These are phyloP conservation scores for Gnathonemus longibarbis DNA, from an alignment of 2,113 vertebrate genomes.

Conservation along the genomic window DNA sequence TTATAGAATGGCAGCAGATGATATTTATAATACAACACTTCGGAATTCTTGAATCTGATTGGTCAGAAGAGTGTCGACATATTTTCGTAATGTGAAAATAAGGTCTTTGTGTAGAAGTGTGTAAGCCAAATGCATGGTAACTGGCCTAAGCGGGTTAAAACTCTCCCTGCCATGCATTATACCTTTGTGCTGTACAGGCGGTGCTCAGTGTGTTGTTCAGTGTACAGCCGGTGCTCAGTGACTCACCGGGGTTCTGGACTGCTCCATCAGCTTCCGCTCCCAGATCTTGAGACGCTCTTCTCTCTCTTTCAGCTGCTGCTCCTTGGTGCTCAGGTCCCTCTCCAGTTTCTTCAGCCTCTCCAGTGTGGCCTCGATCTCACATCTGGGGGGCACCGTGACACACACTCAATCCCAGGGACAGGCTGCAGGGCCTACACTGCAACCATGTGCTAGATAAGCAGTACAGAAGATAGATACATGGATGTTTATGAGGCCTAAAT, in stretches of 20 bases:
- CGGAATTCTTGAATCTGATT: not conserved
- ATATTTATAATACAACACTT: not conserved
- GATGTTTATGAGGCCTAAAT: not conserved
- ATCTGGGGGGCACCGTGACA: constrained; percentile 58
- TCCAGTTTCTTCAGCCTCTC: constrained; percentile 95
- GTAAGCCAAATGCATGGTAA: not conserved
- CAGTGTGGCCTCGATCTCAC: constrained; percentile 94
- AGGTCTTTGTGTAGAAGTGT: not conserved
- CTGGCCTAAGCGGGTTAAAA: not conserved
- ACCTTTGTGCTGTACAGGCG: not conserved
- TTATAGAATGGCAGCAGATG: not conserved
- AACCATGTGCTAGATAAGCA: not conserved
- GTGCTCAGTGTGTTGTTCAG: not conserved
- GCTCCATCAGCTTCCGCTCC: constrained; percentile 93
- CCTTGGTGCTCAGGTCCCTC: constrained; percentile 94
- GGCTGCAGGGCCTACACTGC: not conserved
- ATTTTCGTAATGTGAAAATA: not conserved
- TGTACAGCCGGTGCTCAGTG: constrained; percentile 18
- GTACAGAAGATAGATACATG: not conserved
- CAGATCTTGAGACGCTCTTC: constrained; percentile 90
- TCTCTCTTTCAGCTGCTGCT: constrained; percentile 91
- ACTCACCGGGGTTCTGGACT: constrained; percentile 94
- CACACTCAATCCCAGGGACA: not conserved
- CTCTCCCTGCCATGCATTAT: not conserved
- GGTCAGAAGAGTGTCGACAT: not conserved